Evolutionary conservation across 2,113 vertebrate genomes (phyloP), one percentile per base, ranked within the genome.

Genomic region (Cariama cristata): DNA sequence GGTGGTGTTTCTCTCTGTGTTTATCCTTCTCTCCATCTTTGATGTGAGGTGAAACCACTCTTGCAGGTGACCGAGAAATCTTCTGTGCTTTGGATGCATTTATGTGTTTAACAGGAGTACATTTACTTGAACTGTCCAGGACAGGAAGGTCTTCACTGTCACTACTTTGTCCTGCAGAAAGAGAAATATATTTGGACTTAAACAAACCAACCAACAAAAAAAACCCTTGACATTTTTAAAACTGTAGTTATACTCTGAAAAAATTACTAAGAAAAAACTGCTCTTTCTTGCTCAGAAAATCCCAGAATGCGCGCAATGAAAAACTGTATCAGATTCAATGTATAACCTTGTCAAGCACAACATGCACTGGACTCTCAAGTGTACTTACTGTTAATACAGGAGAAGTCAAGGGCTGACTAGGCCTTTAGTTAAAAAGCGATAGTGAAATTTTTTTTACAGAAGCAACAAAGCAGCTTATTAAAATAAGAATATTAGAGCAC

Each of bases 71-170:
- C n/a, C 99, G 98, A 23, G 98, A 67, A 84, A 99, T 98, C 97
- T 99, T 99, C 95, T 99, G 99, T 33, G 98, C 91, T 96, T 99
- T 99, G 12, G 98, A 87, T 28, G 98, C 83, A 63, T 87, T 98
- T 32, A 99, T 97, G 91, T 98, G 98, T 95, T 99, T 99, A 45
- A 98, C 98, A 84, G 99, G 98, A 59, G 98, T 98, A 96, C 99
- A 98, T 98, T 99, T 99, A 97, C 96, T 99, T 17, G 99, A 98
- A 87, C 88, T 97, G 87, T 99, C 99, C 38, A 98, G 72, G 67
- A 97, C 98, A 59, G 98, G 95, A 69, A 99, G 98, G 84, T 99
- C 99, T 97, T 99, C 99, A 56, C 99, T 99, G 96, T 99, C 99
- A 52, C 99, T 99, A 97, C 99, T 99, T 98, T 99, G 99, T 74